Conservation (phyloP, 1,140 invertebrate species). For the Ylistrum balloti region DNA sequence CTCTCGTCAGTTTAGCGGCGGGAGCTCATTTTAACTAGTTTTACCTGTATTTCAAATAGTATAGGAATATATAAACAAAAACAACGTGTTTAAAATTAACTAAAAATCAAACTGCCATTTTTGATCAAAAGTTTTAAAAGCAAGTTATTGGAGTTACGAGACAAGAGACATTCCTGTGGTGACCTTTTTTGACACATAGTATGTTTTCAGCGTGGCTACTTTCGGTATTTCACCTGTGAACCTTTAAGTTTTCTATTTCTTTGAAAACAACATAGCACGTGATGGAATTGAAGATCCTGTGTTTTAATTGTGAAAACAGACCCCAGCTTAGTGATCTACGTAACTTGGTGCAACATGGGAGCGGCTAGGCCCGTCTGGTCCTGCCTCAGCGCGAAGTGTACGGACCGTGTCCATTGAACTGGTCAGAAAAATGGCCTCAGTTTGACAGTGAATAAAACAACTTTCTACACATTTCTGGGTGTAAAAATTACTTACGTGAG, state of each 20-base stretch:
- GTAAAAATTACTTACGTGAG: conserved; percentile 73
- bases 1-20: not conserved
- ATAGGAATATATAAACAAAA: conserved; percentile 4
- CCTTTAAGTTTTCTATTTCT: not conserved
- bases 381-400: conserved; percentile 14
- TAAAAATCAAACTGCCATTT: not conserved
- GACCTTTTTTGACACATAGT: conserved; percentile 9
- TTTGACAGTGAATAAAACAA: conserved; percentile 18
- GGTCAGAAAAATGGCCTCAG: not conserved
- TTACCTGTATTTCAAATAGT: conserved; percentile 1
- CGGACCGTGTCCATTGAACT: conserved; percentile 24
- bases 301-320: conserved; percentile 28
- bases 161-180: not conserved
- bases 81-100: not conserved
- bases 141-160: not conserved
- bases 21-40: not conserved
- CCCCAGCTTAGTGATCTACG: not conserved
- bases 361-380: not conserved
- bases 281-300: not conserved
- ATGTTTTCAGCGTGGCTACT: conserved; percentile 8
- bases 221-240: conserved; percentile 19
- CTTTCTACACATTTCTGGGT: conserved; percentile 4
- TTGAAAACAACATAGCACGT: not conserved
- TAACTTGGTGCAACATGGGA: conserved; percentile 24
- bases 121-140: not conserved